Base-by-base conservation (phyloP, 2,113 vertebrate species). In the Seriola dumerili region DNA sequence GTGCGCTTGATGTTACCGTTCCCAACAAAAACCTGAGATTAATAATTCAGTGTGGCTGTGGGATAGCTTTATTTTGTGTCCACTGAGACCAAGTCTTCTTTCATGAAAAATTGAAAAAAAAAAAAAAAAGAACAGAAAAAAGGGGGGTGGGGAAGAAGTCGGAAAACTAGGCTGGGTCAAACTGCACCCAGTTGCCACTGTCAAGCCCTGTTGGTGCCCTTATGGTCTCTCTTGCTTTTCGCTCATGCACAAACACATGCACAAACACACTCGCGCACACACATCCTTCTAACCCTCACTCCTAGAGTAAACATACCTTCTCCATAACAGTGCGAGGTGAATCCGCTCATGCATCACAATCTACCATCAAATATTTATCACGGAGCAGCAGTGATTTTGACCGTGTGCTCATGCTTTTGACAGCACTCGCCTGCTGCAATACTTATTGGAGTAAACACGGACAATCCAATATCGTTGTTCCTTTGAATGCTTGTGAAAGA, bases 321-420 rank as follows among this genome's bases (percentile, higher is more conserved):
- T 91, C 91, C 89, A 92, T 94, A 94, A 94, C 92, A 92, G 86
- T 62, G 86, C 46, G 80, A 90, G 86, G 91, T 91, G 87, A 86
- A 91, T 93, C 88, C 78, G 78, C 86, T 91, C 90, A 93, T 91
- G 91, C 91, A 92, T 93, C 88, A 87, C 90, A 94, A 91, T 93
- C 91, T 80, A 85, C 89, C 93, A 95, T 95, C 91, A 94, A 95
- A 94, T 95, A 95, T 95, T 94, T 93, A 95, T 89, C 80, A 84
- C 17, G 19, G 82, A 92, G 88, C 91, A 92, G 93, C 87, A 90
- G 86, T 91, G 93, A 94, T 92, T 94, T 91, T 91, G 87, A 93
- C 91, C 86, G 88, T 90, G 87, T 85, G 89, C 85, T 93, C 89
- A 91, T 93, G 91, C 88, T 85, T 93, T 87, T 94, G 93, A 95